Base-by-base conservation (phyloP, 2,888 invertebrate genomes). In the Pammene fasciana region DNA sequence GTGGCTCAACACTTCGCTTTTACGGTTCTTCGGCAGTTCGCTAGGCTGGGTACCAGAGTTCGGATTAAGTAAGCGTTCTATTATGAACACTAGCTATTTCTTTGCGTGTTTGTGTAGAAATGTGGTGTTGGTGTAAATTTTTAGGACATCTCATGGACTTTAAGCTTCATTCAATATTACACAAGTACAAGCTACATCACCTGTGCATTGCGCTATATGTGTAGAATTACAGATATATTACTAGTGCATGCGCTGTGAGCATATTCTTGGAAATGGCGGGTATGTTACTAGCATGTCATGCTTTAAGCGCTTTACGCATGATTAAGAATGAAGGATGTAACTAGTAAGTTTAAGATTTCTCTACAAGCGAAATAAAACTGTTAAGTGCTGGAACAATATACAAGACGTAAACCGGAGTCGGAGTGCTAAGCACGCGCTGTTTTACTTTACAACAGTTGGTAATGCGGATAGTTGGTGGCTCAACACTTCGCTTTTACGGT, bases 321-420 rank as follows among this genome's bases (percentile, higher is more conserved):
- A n/a, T n/a, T n/a, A n/a, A n/a, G n/a, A n/a, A n/a, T n/a, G n/a
- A n/a, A n/a, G n/a, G n/a, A n/a, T n/a, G n/a, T n/a, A n/a, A n/a
- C n/a, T n/a, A n/a, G n/a, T n/a, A n/a, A n/a, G 64, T 68, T 68
- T 64, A 52, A 64, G 64, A 64, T 64, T 68, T 57, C 68, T 64
- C 64, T 64, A 64, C n/a, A 68, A 68, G 68, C 64, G 64, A 68
- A 68, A 68, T 64, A 68, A 68, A 68, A 68, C 68, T 62, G 10
- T 50, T 18, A 45, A 56, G 52, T 54, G 50, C 34, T 50, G 43
- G 36, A 64, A 38, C 50, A 68, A n/a, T n/a, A 68, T 64, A 64
- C 45, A 46, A 60, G 68, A 64, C 62, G 62, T 68, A 62, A 68
- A 68, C 62, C n/a, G n/a, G n/a, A n/a, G n/a, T n/a, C 34, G 48